A percentile compares a stretch with the other conserved stretches of the same genome.
These are phyloP conservation scores for Oithona nana DNA, from an alignment of 2,888 invertebrate species.

Conservation along the genomic window DNA sequence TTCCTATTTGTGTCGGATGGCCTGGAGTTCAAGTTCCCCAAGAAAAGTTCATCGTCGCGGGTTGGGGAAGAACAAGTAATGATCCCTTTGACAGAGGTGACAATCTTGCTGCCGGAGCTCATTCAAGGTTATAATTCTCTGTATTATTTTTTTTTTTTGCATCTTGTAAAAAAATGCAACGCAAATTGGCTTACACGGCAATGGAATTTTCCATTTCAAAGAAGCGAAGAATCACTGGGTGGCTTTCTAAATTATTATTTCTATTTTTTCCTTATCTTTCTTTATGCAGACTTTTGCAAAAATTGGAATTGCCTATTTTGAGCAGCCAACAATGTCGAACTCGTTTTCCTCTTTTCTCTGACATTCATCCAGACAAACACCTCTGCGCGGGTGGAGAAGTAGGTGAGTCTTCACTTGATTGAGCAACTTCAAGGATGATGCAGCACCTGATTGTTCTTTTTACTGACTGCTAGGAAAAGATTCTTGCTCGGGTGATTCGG, in stretches of 20 bases:
- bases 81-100: background rate
- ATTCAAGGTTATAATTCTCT: too few species aligned
- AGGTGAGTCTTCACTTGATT: background rate
- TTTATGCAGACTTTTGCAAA: too few species aligned
- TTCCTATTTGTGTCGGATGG: background rate
- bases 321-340: background rate
- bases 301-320: background rate
- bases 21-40: background rate
- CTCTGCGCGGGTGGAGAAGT: background rate
- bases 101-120: background rate
- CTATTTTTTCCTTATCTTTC: too few species aligned
- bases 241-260: too few species aligned
- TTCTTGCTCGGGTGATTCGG: slow-evolving; percentile 11
- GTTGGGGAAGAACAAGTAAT: background rate
- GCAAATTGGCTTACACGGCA: too few species aligned
- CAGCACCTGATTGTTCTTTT: background rate
- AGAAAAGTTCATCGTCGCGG: background rate
- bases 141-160: too few species aligned
- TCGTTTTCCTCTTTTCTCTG: background rate
- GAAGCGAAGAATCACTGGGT: too few species aligned
- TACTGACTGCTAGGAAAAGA: background rate
- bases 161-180: too few species aligned
- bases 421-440: background rate
- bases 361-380: background rate
- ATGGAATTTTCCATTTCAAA: too few species aligned